Percentiles rank a stretch among this genome's conserved stretches.
Evolutionary conservation across 2,113 vertebrate species (phyloP).

Genomic region (Oncorhynchus mykiss): DNA sequence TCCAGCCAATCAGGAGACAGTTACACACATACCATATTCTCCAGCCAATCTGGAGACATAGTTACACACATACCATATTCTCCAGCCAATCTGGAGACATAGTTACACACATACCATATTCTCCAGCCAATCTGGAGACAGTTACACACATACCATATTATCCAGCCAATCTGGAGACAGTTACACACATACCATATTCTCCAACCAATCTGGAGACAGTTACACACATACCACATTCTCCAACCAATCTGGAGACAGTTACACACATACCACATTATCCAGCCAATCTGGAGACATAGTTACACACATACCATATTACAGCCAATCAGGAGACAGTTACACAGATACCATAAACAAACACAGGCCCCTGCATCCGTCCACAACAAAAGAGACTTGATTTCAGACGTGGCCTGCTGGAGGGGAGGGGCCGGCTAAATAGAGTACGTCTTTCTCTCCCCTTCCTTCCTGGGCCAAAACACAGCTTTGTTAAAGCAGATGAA

Average conservation of each 20-base stretch:
- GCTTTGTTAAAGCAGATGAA: background rate
- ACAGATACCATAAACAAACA: background rate
- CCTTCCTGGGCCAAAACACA: constrained; percentile 9
- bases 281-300: too few species aligned
- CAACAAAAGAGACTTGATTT: background rate
- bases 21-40: too few species aligned
- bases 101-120: too few species aligned
- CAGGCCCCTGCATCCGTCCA: background rate
- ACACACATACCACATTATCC: background rate
- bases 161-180: too few species aligned
- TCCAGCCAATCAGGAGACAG: background rate
- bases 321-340: background rate
- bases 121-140: too few species aligned
- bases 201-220: too few species aligned
- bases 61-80: too few species aligned
- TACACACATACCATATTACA: background rate
- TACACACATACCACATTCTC: background rate
- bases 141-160: too few species aligned
- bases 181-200: too few species aligned
- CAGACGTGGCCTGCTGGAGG: background rate
- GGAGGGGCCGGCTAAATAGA: background rate
- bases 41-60: too few species aligned
- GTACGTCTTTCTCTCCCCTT: background rate
- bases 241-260: too few species aligned
- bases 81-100: too few species aligned